Conservation (phyloP, 2,888 invertebrate genomes). For the Thalpophila matura region DNA sequence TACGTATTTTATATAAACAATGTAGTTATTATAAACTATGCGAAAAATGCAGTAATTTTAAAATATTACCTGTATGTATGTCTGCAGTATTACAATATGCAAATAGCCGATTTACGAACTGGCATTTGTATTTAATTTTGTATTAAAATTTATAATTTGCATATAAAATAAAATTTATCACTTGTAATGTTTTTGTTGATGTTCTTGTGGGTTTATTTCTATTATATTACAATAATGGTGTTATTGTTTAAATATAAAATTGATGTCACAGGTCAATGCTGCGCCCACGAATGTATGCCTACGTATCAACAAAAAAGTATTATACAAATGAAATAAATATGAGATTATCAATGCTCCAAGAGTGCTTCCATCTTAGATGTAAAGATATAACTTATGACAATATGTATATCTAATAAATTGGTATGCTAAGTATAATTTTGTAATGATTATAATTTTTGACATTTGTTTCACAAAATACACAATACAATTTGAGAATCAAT, state of each 20-base stretch:
- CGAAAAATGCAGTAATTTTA: neutral
- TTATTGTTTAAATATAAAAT: neutral
- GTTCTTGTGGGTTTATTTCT: neutral
- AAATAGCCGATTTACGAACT: too few relatives aligned
- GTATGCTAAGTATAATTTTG: neutral
- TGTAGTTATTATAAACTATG: neutral
- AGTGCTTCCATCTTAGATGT: neutral
- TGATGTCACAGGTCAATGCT: neutral
- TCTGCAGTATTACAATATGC: too few relatives aligned
- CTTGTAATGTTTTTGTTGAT: too few relatives aligned
- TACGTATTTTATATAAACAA: slow-evolving; percentile 2
- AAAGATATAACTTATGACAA: slow-evolving; percentile 4
- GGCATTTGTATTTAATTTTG: too few relatives aligned
- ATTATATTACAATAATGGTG: neutral
- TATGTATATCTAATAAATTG: neutral
- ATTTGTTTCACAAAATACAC: slow-evolving; percentile 11
- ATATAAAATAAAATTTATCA: too few relatives aligned
- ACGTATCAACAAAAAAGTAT: neutral
- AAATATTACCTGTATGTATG: too few relatives aligned
- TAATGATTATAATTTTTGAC: slow-evolving; percentile 3
- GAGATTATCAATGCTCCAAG: neutral
- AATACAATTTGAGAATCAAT: slow-evolving; percentile 1
- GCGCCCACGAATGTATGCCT: too few relatives aligned
- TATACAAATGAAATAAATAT: neutral
- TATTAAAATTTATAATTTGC: neutral